Evolutionary conservation across 2,888 invertebrate species (phyloP).

Genomic region (Cryptocheilus praepositus): DNA sequence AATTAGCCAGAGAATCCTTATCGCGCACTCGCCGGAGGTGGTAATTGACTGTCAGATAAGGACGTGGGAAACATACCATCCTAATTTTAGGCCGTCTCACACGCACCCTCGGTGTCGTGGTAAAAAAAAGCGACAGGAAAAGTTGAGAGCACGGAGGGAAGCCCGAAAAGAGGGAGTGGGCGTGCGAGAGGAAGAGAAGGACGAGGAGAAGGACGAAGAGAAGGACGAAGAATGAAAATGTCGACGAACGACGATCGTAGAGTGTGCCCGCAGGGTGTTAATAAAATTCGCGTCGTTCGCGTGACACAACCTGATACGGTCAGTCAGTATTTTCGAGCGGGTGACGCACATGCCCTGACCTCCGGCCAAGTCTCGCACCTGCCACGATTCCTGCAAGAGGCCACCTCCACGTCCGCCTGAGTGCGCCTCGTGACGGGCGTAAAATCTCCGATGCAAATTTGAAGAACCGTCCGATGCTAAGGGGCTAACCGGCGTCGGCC

Average conservation of each 20-base stretch:
- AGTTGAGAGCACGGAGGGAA: neutral
- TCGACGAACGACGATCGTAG: neutral
- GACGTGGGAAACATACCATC: conserved; percentile 37
- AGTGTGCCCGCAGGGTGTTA: conserved; percentile 35
- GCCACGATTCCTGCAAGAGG: conserved; percentile 17
- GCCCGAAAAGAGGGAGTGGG: neutral
- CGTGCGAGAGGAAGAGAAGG: conserved; percentile 15
- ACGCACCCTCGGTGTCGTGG: conserved; percentile 36
- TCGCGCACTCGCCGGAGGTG: conserved; percentile 33
- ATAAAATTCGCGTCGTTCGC: conserved; percentile 48
- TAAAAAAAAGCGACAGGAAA: conserved; percentile 22
- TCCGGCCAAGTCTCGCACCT: conserved; percentile 20
- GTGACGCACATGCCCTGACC: conserved; percentile 22
- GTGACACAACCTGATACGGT: conserved; percentile 50
- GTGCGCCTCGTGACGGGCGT: conserved; percentile 15
- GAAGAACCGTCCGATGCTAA: neutral
- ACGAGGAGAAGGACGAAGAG: neutral
- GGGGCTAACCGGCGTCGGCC: neutral
- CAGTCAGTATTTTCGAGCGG: conserved; percentile 43
- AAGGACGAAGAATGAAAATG: neutral
- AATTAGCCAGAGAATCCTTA: conserved; percentile 36
- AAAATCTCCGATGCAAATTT: conserved; percentile 10
- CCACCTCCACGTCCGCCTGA: no score
- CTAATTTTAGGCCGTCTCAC: conserved; percentile 50
- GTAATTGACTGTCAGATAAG: conserved; percentile 51